These are phyloP conservation scores for human (Homo sapiens) DNA, from an alignment of 2,113 vertebrate species.

Conservation along the genomic window DNA sequence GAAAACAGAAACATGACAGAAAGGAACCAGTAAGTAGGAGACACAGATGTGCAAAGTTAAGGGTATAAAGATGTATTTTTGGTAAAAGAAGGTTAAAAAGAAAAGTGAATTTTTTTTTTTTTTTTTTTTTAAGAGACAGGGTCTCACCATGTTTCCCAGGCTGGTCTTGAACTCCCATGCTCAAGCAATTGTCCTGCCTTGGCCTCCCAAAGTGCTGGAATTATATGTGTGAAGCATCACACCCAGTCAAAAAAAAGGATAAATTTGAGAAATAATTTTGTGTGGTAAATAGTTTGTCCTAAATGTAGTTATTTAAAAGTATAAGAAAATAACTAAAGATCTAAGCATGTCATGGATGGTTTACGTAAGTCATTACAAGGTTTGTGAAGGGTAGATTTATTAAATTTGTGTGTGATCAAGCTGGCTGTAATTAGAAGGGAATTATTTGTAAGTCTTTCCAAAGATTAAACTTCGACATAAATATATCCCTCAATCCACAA, in stretches of 20 bases:
- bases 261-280: not conserved
- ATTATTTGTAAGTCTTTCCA: not conserved
- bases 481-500: not conserved
- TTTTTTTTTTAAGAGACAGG: too few species aligned
- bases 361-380: not conserved
- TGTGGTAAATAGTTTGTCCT: not conserved
- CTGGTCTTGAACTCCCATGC: too few species aligned
- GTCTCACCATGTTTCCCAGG: too few species aligned
- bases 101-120: not conserved
- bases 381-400: not conserved
- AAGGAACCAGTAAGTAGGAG: not conserved
- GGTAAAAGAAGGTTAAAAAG: not conserved
- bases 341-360: not conserved
- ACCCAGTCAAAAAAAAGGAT: too few species aligned
- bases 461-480: not conserved
- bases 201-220: too few species aligned
- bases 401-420: not conserved
- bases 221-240: too few species aligned
- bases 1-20: not conserved
- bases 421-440: not conserved
- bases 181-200: too few species aligned
- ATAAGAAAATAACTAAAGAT: not conserved
- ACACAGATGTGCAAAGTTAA: not conserved
- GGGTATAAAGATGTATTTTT: not conserved
- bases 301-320: not conserved